Evolutionary conservation across 2,113 vertebrate species (phyloP), one percentile per base, ranked within the genome.

Genomic region (Trichomycterus rosablanca): DNA sequence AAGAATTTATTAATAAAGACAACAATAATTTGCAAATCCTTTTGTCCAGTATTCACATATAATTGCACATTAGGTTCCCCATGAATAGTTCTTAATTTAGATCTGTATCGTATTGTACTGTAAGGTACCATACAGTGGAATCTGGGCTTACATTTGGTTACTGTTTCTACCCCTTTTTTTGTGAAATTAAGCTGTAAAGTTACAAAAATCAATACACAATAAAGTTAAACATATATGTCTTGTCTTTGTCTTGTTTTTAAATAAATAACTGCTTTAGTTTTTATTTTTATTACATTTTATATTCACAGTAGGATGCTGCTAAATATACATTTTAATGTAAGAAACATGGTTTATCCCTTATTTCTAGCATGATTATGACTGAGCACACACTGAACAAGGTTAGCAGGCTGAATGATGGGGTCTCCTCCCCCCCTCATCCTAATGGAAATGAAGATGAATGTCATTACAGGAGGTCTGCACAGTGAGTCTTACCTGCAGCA

Each of bases 401-500:
- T 40, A 50, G 50, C 28, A 37, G 42, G 20, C 15, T 61, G 52
- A 60, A 52, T 39, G 63, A 56, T 37, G 35, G 35, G 35, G n/a
- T n/a, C n/a, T n/a, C 44, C 37, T 11, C 26, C 34, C 24, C 24
- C 51, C 16, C 26, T 45, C 44, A 19, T 57, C 39, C 37, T 28
- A 30, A 61, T 62, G 57, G 28, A 57, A 71, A 66, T 46, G 28
- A 71, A 59, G 10, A 57, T 51, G 58, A 51, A 50, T 66, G 42
- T 57, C 22, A 46, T 66, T 51, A n/a, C n/a, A n/a, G 56, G 18
- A 39, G 50, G 35, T 48, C 43, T 37, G n/a, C 45, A 18, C 30
- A 61, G 53, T 28, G 20, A 50, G 51, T 32, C 1, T 70, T 70
- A 74, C 77, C 76, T 26, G 67, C 62, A 73, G 79, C 80, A 80